These are phyloP conservation scores for Phoenicopterus ruber DNA, from an alignment of 2,113 vertebrate genomes.

Conservation along the genomic window DNA sequence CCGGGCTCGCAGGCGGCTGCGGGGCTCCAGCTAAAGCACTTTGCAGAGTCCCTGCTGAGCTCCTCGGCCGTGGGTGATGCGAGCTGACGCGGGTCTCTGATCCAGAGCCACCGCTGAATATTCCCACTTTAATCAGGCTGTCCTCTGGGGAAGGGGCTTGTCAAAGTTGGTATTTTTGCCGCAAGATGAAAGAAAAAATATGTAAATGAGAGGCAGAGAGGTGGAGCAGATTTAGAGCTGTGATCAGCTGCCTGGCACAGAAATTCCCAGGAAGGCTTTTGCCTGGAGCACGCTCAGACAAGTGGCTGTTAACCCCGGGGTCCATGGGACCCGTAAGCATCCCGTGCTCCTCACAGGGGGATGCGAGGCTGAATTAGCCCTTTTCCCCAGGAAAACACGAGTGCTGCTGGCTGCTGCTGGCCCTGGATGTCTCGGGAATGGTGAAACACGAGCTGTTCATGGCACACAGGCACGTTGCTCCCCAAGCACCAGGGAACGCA, in stretches of 20 bases:
- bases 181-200: not conserved
- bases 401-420: not conserved
- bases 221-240: not conserved
- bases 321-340: fast-evolving
- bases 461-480: not conserved
- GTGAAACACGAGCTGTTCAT: too few species aligned
- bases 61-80: fast-evolving
- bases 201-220: not conserved
- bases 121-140: not conserved
- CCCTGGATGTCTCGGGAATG: fast-evolving
- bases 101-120: not conserved
- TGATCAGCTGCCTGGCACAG: not conserved
- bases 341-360: fast-evolving
- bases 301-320: not conserved
- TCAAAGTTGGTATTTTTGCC: not conserved
- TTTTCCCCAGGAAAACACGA: not conserved
- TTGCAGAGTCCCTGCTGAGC: not conserved
- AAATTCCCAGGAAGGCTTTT: not conserved
- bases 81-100: not conserved
- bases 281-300: not conserved
- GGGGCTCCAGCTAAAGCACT: not conserved
- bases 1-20: fast-evolving
- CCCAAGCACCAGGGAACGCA: too few species aligned
- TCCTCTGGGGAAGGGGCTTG: not conserved
- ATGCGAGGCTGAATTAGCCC: not conserved